Percentiles rank a stretch among this genome's conserved stretches.
Conservation (phyloP, 2,797 vertebrate genomes). For the Apodemus agrarius region DNA sequence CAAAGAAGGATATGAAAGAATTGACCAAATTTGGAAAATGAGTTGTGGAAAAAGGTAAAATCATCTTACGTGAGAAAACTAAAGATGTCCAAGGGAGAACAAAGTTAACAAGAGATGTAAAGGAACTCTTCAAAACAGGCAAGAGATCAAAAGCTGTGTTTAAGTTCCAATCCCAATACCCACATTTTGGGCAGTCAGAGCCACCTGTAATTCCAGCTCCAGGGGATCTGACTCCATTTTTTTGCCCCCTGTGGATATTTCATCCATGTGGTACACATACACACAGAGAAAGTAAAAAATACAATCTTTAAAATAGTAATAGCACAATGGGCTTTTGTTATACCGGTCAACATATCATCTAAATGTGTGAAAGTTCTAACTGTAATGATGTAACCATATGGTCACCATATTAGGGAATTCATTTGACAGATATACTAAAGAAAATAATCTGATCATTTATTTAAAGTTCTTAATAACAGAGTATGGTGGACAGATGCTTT, state of each 20-base stretch:
- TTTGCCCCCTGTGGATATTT: neutral
- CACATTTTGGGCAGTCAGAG: neutral
- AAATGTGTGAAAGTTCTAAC: constrained; percentile 6
- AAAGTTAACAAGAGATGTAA: neutral
- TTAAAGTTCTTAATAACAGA: neutral
- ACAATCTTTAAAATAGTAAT: neutral
- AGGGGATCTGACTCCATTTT: neutral
- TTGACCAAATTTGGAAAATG: constrained; percentile 8
- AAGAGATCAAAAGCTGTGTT: constrained; percentile 4
- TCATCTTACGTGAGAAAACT: constrained; percentile 18
- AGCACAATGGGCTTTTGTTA: constrained; percentile 1
- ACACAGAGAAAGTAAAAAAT: neutral
- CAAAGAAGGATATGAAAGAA: neutral
- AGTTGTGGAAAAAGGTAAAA: constrained; percentile 18
- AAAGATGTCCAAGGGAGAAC: neutral
- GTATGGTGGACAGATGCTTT: neutral
- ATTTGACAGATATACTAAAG: neutral
- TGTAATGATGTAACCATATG: neutral
- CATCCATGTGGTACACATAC: neutral
- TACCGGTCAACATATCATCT: neutral
- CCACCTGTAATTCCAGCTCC: neutral
- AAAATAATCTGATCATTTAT: neutral
- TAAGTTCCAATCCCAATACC: neutral
- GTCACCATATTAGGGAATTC: neutral
- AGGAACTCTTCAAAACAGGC: neutral